Evolutionary conservation across 2,888 invertebrate genomes (phyloP), one percentile per base, ranked within the genome.

Genomic region (Dilophus febrilis): DNA sequence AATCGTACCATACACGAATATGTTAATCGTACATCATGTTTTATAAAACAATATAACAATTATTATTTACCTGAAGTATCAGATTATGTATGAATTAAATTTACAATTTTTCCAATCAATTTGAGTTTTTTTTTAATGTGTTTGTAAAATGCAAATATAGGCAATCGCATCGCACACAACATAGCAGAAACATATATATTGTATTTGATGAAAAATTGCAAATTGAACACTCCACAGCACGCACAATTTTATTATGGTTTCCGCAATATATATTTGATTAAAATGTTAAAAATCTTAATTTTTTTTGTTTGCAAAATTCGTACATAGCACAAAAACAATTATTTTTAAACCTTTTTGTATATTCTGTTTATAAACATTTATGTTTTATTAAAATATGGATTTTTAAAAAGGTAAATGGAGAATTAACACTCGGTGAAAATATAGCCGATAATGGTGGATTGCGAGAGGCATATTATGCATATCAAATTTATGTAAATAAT

Each of bases 401-500:
- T n/a, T n/a, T n/a, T n/a, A n/a, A n/a, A n/a, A 50, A 84, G 77
- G 68, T 85, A 26, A 70, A 83, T 52, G 86, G 85, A 0, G 72
- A 74, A 48, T 62, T 72, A 45, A 86, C 85, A 1, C 59, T 86
- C 40, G 81, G 77, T 1, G 85, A 86, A 60, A 86, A 86, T 50
- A 77, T 86, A 44, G 85, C 85, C 0, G 85, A 86, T 53, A 85
- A 85, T 51, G 85, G 84, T 1, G 86, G 85, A 1, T 61, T 86
- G 37, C 69, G 77, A 37, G 80, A 83, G 55, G 80, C 85, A 0
- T 69, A 72, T 28, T 60, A 67, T 31, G 85, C 83, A 0, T 74
- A 84, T 48, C 66, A 68, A 43, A 65, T 67, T 38, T 79, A 73
- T 52, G 61, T 70, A 36, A 54, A 59, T 34, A 62, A 64, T 41